These are phyloP conservation scores for Glaucopsyche alexis DNA, from an alignment of 2,888 invertebrate species.

Conservation along the genomic window DNA sequence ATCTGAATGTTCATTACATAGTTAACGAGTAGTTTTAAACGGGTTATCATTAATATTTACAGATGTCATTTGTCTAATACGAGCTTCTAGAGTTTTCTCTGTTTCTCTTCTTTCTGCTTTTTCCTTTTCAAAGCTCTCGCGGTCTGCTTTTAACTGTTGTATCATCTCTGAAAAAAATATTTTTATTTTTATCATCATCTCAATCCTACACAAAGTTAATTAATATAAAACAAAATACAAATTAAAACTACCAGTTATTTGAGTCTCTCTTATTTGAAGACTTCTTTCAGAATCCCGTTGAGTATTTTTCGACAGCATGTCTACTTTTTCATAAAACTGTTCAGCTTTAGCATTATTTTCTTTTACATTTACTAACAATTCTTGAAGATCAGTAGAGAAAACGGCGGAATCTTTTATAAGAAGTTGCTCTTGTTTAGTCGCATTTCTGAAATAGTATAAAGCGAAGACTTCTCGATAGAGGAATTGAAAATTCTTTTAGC, in stretches of 20 bases:
- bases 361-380: slow-evolving; percentile 68
- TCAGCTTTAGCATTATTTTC: slow-evolving; percentile 69
- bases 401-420: slow-evolving; percentile 72
- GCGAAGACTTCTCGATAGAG: too few relatives aligned
- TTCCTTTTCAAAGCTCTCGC: slow-evolving; percentile 78
- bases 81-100: slow-evolving; percentile 77
- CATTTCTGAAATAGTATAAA: slow-evolving; percentile 56
- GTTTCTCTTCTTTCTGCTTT: slow-evolving; percentile 74
- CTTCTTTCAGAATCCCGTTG: slow-evolving; percentile 70
- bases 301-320: slow-evolving; percentile 63
- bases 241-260: slow-evolving; percentile 67
- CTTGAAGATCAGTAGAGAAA: slow-evolving; percentile 74
- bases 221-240: background rate
- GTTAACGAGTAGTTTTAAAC: background rate
- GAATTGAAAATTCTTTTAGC: background rate
- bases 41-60: slow-evolving; percentile 47
- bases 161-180: slow-evolving; percentile 75
- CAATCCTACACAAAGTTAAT: background rate
- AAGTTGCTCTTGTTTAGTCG: slow-evolving; percentile 73
- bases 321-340: slow-evolving; percentile 71
- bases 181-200: background rate
- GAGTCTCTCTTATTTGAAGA: slow-evolving; percentile 76
- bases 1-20: too few relatives aligned
- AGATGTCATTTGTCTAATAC: slow-evolving; percentile 80
- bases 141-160: slow-evolving; percentile 75